phyloP scores from a whole-genome alignment of 2,888 invertebrate genomes.

The Chloromyia formosa region DNA sequence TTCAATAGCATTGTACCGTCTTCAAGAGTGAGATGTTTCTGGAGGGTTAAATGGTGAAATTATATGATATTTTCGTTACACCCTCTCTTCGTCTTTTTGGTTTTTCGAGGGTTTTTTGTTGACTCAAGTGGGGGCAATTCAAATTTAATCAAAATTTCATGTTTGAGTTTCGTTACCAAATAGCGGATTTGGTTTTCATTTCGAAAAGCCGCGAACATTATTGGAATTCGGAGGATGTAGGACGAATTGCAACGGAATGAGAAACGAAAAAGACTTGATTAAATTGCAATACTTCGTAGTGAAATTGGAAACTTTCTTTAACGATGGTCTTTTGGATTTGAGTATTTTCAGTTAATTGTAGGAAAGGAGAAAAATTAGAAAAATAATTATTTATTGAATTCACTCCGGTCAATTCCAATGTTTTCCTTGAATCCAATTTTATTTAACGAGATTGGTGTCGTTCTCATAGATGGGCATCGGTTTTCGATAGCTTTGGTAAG shows the following conservation, averaged over 20 bases:
- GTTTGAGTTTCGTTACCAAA: constrained; percentile 24
- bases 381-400: too few relatives aligned
- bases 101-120: not conserved
- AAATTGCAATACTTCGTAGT: not conserved
- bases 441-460: too few relatives aligned
- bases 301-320: not conserved
- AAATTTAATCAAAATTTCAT: constrained; percentile 43
- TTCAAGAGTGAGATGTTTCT: not conserved
- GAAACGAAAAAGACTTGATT: not conserved
- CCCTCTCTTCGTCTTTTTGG: not conserved
- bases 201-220: not conserved
- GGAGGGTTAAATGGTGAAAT: not conserved
- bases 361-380: too few relatives aligned
- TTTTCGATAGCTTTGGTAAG: too few relatives aligned
- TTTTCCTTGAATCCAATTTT: too few relatives aligned
- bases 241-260: not conserved
- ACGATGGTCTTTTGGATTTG: too few relatives aligned
- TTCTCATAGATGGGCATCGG: too few relatives aligned
- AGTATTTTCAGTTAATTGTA: too few relatives aligned
- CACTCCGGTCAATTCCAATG: too few relatives aligned
- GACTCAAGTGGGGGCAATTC: constrained; percentile 34
- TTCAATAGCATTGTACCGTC: not conserved
- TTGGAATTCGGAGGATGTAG: not conserved
- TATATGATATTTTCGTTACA: too few relatives aligned
- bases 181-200: constrained; percentile 20